Evolutionary conservation across 1,140 invertebrate species (phyloP).

Genomic region (Macrocentrus cingulum): DNA sequence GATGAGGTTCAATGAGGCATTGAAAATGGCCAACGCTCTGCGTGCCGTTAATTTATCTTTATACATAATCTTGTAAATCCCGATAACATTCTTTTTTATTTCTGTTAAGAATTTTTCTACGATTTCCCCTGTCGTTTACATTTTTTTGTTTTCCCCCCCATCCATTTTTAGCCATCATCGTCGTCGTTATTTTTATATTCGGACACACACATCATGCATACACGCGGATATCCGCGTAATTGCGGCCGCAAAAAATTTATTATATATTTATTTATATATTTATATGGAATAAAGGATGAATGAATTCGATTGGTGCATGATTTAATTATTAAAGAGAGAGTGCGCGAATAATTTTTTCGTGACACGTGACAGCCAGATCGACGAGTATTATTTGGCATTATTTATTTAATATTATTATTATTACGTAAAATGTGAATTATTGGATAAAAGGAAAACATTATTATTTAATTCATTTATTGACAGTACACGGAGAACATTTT

Average conservation of each 20-base stretch:
- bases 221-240: neutral
- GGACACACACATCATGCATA: neutral
- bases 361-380: conserved; percentile 18
- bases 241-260: neutral
- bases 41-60: conserved; percentile 43
- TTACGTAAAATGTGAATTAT: too few relatives aligned
- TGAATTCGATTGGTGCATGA: conserved; percentile 52
- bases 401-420: too few relatives aligned
- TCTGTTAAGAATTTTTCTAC: conserved; percentile 20
- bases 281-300: conserved; percentile 35
- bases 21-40: conserved; percentile 53
- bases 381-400: conserved; percentile 19
- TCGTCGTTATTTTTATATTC: neutral
- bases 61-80: conserved; percentile 29
- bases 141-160: conserved; percentile 5
- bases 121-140: neutral
- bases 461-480: too few relatives aligned
- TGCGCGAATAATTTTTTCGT: conserved; percentile 41
- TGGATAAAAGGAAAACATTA: too few relatives aligned
- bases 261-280: conserved; percentile 16
- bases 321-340: conserved; percentile 53
- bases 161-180: neutral
- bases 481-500: too few relatives aligned
- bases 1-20: conserved; percentile 60
- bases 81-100: conserved; percentile 24